Evolutionary conservation across 2,113 vertebrate genomes (phyloP), one percentile per base, ranked within the genome.

Genomic region (Nicator chloris): DNA sequence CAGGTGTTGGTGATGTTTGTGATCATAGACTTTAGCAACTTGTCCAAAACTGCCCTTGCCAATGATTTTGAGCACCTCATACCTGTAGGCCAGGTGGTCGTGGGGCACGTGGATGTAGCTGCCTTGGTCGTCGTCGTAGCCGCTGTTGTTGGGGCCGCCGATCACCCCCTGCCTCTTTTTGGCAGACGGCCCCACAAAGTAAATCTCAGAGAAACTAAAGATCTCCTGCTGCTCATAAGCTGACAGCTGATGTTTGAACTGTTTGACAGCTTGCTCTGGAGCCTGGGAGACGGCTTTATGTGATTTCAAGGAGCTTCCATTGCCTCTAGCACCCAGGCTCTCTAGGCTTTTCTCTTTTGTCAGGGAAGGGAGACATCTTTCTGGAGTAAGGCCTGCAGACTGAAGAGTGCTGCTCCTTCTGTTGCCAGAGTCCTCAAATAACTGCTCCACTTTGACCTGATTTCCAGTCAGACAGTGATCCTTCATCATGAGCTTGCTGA

Each of bases 21-120:
- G 99, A 92, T 99, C 99, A 1, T 99, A 99, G 28, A 99, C 99
- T 93, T 99, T 99, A 11, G 99, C 99, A 47, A 99, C 99, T 89
- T 99, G 99, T 23, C 99, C 99, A 60, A 99, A 99, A 92, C 99
- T 99, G 42, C 99, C 99, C 94, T 99, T 99, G 81, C 99, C 99
- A 6, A 99, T 99, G 69, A 99, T 98, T 97, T 99, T 99, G 79
- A 99, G 98, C 76, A 99, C 99, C 97, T 99, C 99, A 4, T 99
- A 99, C 50, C 99, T 98, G 90, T 99, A 99, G 31, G 99, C 99
- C 21, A 99, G 97, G 75, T 99, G 99, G 96, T 99, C 99, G 6
- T 99, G 99, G 59, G 99, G 98, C 44, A 99, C 99, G 0, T 99
- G 98, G 57, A 99, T 98, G 93, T 99, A 99, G 54, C 99, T 98